Percentiles rank a stretch among this genome's conserved stretches.
These are phyloP conservation scores for Zaprionus bogoriensis DNA, from an alignment of 2,888 invertebrate genomes.

Conservation along the genomic window DNA sequence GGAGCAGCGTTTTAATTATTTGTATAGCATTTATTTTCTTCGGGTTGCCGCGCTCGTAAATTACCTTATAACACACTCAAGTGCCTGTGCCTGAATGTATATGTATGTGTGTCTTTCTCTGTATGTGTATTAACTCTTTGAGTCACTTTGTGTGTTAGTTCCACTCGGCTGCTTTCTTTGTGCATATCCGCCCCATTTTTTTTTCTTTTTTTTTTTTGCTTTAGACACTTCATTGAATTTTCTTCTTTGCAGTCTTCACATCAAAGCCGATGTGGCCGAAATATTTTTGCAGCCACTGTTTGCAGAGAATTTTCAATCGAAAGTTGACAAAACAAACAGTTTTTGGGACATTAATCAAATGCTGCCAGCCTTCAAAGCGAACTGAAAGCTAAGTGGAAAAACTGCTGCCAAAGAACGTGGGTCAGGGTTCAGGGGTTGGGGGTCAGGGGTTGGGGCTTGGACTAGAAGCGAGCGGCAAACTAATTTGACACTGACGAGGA, in stretches of 20 bases:
- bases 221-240: slow-evolving; percentile 51
- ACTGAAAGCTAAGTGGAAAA: slow-evolving; percentile 13
- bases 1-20: slow-evolving; percentile 56
- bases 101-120: not conserved
- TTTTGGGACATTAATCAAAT: slow-evolving; percentile 57
- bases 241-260: slow-evolving; percentile 42
- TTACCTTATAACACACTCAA: slow-evolving; percentile 26
- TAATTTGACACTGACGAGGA: slow-evolving; percentile 66
- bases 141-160: slow-evolving; percentile 41
- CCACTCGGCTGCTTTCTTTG: slow-evolving; percentile 52
- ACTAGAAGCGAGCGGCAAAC: slow-evolving; percentile 29
- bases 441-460: too few relatives aligned
- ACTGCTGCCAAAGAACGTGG: slow-evolving; percentile 22
- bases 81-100: not conserved
- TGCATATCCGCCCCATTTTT: slow-evolving; percentile 7
- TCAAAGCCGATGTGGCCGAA: slow-evolving; percentile 42
- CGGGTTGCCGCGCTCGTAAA: slow-evolving; percentile 33
- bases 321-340: slow-evolving; percentile 31
- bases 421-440: slow-evolving; percentile 1
- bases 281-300: not conserved
- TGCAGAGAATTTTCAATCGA: slow-evolving; percentile 21
- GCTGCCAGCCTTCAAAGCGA: slow-evolving; percentile 50
- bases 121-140: slow-evolving; percentile 51
- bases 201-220: slow-evolving; percentile 6
- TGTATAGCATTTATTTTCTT: slow-evolving; percentile 37